Evolutionary conservation across 2,797 vertebrate species (phyloP).

Genomic region (Cossypha polioptera): DNA sequence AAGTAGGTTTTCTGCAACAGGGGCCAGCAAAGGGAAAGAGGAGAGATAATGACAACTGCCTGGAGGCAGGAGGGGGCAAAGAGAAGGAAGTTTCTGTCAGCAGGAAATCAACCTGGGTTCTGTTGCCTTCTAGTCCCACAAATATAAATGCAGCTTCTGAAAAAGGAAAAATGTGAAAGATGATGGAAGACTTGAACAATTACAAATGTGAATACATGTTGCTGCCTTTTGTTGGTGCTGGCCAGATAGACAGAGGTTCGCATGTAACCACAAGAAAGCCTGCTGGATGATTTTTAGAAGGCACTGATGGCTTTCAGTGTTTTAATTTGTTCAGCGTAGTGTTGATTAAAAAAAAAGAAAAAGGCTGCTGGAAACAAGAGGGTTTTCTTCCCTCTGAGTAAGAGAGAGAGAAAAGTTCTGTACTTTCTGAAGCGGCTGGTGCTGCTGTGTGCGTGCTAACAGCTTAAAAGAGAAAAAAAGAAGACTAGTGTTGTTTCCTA

Average conservation of each 20-base stretch:
- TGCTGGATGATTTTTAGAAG: neutral
- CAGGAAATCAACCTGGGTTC: neutral
- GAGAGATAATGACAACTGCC: neutral
- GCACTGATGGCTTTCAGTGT: neutral
- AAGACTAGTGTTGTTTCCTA: neutral
- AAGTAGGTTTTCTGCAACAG: neutral
- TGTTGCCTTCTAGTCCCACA: neutral
- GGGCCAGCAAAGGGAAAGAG: neutral
- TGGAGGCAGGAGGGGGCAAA: neutral
- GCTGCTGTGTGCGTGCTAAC: neutral
- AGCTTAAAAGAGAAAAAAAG: constrained; percentile 43
- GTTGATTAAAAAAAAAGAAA: neutral
- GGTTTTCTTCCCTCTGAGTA: neutral
- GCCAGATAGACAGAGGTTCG: neutral
- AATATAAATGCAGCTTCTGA: neutral
- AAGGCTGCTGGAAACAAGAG: neutral
- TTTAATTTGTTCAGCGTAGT: neutral
- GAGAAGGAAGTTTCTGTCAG: constrained; percentile 11
- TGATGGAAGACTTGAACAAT: constrained; percentile 7
- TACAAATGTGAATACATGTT: neutral
- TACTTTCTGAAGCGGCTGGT: neutral
- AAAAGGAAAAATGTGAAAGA: neutral
- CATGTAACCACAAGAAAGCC: neutral
- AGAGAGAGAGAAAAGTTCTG: neutral
- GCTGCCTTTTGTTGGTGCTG: neutral